These are phyloP conservation scores for Mormoops blainvillei DNA, from an alignment of 2,113 vertebrate genomes.

Conservation along the genomic window DNA sequence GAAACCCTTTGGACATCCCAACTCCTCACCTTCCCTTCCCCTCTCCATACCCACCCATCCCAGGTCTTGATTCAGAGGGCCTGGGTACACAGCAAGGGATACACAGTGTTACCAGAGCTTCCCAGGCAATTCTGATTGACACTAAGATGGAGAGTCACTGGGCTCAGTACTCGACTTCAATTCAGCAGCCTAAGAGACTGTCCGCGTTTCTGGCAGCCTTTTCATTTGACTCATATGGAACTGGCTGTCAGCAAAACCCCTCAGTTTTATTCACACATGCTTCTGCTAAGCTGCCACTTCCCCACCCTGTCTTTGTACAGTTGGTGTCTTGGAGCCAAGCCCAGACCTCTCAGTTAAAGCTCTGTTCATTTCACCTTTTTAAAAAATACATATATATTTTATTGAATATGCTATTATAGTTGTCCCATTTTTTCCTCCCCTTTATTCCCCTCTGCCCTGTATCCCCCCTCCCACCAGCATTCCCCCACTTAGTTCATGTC, in stretches of 20 bases:
- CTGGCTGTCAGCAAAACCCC: constrained; percentile 54
- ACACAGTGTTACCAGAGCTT: not conserved
- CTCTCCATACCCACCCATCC: not conserved
- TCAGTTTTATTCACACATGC: constrained; percentile 65
- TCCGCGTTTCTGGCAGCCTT: constrained; percentile 40
- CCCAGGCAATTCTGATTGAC: not conserved
- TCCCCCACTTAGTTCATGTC: too few relatives aligned
- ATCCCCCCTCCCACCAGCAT: too few relatives aligned
- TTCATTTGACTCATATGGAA: constrained; percentile 43
- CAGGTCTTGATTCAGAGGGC: not conserved
- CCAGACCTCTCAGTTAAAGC: not conserved
- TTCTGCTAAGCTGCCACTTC: constrained; percentile 56
- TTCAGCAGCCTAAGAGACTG: not conserved
- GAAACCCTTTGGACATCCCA: not conserved
- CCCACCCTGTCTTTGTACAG: constrained; percentile 5
- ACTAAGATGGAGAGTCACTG: not conserved
- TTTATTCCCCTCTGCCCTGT: too few relatives aligned
- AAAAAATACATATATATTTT: too few relatives aligned
- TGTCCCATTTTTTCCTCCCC: too few relatives aligned
- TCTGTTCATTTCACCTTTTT: constrained; percentile 42
- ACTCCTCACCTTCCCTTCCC: not conserved
- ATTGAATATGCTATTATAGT: too few relatives aligned
- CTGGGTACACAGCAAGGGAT: not conserved
- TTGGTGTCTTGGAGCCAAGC: constrained; percentile 51
- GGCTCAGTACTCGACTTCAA: not conserved